Base-by-base conservation (phyloP, 2,888 invertebrate genomes). In the Scaptomyza reducta region DNA sequence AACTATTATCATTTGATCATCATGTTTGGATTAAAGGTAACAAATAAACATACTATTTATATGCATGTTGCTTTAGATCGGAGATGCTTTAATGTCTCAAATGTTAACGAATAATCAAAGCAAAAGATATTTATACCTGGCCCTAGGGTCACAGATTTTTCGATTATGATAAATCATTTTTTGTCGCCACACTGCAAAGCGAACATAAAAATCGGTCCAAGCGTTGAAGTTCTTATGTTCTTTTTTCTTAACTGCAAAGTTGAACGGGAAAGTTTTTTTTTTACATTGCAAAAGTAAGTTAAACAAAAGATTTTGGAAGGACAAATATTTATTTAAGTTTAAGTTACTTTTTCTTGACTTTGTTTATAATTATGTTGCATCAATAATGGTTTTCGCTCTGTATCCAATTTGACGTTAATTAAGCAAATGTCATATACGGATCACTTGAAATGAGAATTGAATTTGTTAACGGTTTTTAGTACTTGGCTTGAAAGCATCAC, bases 401-500 rank as follows among this genome's bases (percentile, higher is more conserved):
- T n/a, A 2, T n/a, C 1, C 9, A 31, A 1, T 16, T 11, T 29
- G 4, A 10, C 16, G 10, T 16, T 44, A 51, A 51, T 33, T 33
- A n/a, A 25, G 38, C 46, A 62, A 46, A 46, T 53, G 27, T 41
- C 33, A 25, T 33, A 33, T 46, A 9, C 10, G 22, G 41, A 46
- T 41, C 31, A 33, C n/a, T 31, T 51, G 25, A 60, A 50, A 33
- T 31, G 10, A 11, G 10, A 41, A 7, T 47, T 11, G 5, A 35
- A 9, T 35, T 47, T 33, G 47, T 16, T 35, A 11, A 40, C 22
- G 22, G 22, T 35, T 40, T 31, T 47, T 13, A 18, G 13, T 31
- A 7, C 31, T 18, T n/a, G n/a, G 33, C 54, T 59, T 40, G 45
- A 57, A 70, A 70, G 59, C 64, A 35, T 38, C 33, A 49, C 45